These are phyloP conservation scores for Corvus moneduloides DNA, from an alignment of 2,113 vertebrate genomes.

Conservation along the genomic window DNA sequence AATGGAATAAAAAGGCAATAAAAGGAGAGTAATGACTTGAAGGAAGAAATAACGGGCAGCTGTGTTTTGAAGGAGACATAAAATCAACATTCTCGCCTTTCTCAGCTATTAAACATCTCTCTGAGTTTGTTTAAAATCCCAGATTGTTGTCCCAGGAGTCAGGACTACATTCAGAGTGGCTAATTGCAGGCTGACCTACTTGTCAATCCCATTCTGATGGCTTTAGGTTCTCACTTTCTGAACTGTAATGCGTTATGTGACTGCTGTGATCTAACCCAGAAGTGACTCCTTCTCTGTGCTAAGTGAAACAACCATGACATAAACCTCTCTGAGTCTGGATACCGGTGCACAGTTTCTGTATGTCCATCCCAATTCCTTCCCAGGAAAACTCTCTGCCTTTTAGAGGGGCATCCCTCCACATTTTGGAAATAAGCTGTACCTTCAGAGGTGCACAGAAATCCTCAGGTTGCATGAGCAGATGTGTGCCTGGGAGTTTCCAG, in stretches of 20 bases:
- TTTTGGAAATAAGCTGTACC: background rate
- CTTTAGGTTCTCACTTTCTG: background rate
- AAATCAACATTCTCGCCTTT: background rate
- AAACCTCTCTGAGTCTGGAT: background rate
- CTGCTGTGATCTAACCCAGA: background rate
- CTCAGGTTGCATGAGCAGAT: background rate
- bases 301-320: background rate
- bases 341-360: background rate
- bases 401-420: background rate
- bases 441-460: background rate
- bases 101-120: conserved; percentile 3
- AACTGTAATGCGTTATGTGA: background rate
- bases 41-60: conserved; percentile 44
- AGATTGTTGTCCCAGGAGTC: conserved; percentile 7
- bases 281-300: background rate
- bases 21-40: conserved; percentile 40
- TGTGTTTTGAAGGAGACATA: conserved; percentile 50
- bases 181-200: conserved; percentile 22
- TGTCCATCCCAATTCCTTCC: background rate
- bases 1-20: conserved; percentile 4
- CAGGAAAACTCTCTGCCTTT: background rate
- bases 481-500: background rate
- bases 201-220: background rate
- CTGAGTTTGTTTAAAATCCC: background rate
- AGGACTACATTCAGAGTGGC: conserved; percentile 16